Conservation (phyloP, 2,888 invertebrate genomes). For the Drosophila affinis region DNA sequence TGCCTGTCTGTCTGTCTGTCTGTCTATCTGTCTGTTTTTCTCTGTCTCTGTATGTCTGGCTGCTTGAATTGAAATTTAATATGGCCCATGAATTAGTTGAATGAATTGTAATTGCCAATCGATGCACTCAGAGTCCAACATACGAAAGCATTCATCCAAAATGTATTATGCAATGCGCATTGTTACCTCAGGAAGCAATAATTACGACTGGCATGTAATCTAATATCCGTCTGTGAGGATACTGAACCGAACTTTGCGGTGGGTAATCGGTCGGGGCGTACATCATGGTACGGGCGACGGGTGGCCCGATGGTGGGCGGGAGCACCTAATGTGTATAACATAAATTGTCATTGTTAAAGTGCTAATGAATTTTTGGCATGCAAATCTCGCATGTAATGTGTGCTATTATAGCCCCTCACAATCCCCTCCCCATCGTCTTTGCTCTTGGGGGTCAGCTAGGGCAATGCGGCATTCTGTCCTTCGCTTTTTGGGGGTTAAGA, state of each 20-base stretch:
- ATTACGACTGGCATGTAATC: constrained; percentile 57
- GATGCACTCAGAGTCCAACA: constrained; percentile 21
- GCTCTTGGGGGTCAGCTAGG: constrained; percentile 10
- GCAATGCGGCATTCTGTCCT: neutral
- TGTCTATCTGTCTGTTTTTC: too few species aligned
- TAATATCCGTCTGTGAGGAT: constrained; percentile 58
- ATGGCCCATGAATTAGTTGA: constrained; percentile 39
- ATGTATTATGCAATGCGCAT: constrained; percentile 47
- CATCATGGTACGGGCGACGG: neutral
- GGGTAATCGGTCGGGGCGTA: constrained; percentile 5
- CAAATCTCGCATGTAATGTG: constrained; percentile 52
- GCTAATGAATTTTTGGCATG: constrained; percentile 71
- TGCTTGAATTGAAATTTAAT: constrained; percentile 40
- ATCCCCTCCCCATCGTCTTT: constrained; percentile 1
- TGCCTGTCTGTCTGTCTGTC: neutral
- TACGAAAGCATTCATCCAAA: constrained; percentile 23
- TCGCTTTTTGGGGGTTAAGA: neutral
- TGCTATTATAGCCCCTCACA: constrained; percentile 16
- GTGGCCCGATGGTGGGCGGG: constrained; percentile 20
- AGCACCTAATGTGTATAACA: constrained; percentile 47
- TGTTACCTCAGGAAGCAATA: constrained; percentile 59
- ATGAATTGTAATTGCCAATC: constrained; percentile 32
- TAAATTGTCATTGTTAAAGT: constrained; percentile 71
- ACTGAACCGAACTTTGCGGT: constrained; percentile 3
- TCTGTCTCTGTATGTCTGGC: neutral